phyloP scores from a whole-genome alignment of 2,797 vertebrate genomes.

The Premnoplex brunnescens region DNA sequence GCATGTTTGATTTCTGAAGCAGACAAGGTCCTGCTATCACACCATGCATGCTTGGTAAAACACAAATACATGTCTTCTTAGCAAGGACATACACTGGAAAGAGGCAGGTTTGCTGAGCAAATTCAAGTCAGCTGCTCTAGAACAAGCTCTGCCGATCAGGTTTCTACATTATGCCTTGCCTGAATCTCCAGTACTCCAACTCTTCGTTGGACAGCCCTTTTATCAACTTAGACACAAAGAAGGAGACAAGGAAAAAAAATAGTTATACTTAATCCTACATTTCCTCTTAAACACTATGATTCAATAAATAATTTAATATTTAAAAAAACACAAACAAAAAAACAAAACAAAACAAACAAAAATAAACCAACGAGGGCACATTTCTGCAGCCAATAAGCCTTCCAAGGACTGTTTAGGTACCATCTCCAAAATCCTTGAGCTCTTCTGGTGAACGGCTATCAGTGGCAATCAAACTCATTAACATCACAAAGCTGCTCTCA shows the following conservation, averaged over 20 bases:
- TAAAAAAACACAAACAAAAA: neutral
- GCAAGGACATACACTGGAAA: neutral
- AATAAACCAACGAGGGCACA: neutral
- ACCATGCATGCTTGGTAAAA: neutral
- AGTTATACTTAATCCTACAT: neutral
- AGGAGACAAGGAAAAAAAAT: neutral
- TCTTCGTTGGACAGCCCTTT: neutral
- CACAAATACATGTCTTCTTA: neutral
- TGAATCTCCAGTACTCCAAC: neutral
- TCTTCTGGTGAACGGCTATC: neutral
- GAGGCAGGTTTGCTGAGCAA: neutral
- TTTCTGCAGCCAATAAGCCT: neutral
- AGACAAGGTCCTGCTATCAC: neutral
- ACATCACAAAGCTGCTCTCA: constrained; percentile 3
- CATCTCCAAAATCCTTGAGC: neutral
- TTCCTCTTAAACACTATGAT: neutral
- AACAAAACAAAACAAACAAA: neutral
- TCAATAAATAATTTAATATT: neutral
- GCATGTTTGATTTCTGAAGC: neutral
- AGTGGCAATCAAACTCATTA: neutral
- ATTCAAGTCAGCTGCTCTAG: neutral
- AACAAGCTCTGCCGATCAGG: neutral
- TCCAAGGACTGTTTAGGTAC: neutral
- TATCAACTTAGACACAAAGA: neutral
- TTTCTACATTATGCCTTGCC: neutral